These are phyloP conservation scores for Meteorus cinctellus DNA, from an alignment of 2,888 invertebrate species.

Conservation along the genomic window DNA sequence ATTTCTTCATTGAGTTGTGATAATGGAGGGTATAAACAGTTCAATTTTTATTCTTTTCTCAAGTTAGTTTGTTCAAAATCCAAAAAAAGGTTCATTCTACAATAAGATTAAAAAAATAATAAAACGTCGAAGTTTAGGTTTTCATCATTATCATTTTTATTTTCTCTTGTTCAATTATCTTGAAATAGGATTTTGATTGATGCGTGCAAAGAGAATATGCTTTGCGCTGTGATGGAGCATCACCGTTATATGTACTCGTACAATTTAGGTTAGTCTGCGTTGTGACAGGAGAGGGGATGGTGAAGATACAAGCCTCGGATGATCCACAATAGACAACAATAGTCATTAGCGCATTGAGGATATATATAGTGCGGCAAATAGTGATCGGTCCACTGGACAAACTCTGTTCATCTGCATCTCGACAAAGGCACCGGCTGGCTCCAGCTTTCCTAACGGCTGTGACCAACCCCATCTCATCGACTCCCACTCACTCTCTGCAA, in stretches of 20 bases:
- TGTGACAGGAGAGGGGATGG: constrained; percentile 40
- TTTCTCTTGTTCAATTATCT: neutral
- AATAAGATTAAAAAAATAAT: no score
- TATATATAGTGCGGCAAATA: constrained; percentile 45
- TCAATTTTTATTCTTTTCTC: no score
- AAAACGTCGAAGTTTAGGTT: no score
- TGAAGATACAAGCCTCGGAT: constrained; percentile 59
- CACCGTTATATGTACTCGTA: constrained; percentile 52
- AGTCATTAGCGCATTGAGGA: constrained; percentile 68
- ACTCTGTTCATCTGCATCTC: constrained; percentile 53
- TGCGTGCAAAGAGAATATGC: no score
- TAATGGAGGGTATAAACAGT: no score
- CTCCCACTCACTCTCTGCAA: neutral
- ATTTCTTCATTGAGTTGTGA: no score
- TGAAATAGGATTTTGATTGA: constrained; percentile 1
- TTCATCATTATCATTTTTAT: no score
- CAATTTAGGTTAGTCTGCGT: constrained; percentile 65
- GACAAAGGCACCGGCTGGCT: constrained; percentile 54
- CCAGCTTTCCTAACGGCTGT: constrained; percentile 33
- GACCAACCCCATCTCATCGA: neutral
- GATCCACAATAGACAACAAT: constrained; percentile 68
- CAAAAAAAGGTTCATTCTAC: no score
- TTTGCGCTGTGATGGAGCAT: constrained; percentile 9
- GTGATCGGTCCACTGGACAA: constrained; percentile 58
- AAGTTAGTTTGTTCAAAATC: no score